phyloP scores from a whole-genome alignment of 2,888 invertebrate genomes.

The Drosophila colorata region DNA sequence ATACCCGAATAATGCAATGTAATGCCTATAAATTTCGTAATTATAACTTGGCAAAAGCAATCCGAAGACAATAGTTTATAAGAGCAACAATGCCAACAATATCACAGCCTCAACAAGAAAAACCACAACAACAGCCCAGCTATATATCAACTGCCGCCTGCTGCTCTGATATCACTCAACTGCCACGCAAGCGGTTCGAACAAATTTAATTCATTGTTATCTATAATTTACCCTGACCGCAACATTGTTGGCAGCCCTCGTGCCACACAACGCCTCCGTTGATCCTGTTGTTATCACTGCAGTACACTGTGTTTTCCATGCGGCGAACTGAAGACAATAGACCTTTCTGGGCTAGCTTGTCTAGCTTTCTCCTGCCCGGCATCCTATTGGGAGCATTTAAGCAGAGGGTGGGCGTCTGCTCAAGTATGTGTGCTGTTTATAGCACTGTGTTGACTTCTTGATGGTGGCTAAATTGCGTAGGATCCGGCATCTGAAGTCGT shows the following conservation, averaged over 20 bases:
- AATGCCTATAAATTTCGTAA: too few species aligned
- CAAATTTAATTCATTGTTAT: constrained; percentile 70
- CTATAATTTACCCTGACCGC: constrained; percentile 55
- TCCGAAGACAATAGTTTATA: constrained; percentile 33
- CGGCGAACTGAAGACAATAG: constrained; percentile 38
- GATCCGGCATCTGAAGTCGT: constrained; percentile 20
- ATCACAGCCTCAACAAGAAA: constrained; percentile 1
- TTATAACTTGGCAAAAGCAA: constrained; percentile 37
- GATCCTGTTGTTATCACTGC: constrained; percentile 33
- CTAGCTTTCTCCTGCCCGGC: too few species aligned
- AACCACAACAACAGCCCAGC: constrained; percentile 25
- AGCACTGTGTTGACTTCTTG: constrained; percentile 46
- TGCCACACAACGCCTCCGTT: constrained; percentile 17
- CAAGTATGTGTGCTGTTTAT: constrained; percentile 33
- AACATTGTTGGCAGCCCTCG: constrained; percentile 9
- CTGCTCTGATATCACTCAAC: constrained; percentile 18
- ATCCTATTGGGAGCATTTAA: too few species aligned
- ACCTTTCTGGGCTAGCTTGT: constrained; percentile 15
- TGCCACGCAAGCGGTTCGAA: constrained; percentile 39
- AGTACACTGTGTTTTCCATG: constrained; percentile 19
- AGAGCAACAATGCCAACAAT: constrained; percentile 21
- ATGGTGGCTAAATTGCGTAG: constrained; percentile 38
- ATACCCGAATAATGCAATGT: too few species aligned
- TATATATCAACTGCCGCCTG: constrained; percentile 27
- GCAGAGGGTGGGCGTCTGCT: constrained; percentile 30